Conservation (phyloP, 2,888 invertebrate genomes). For the Hydroisotoma schaefferi region DNA sequence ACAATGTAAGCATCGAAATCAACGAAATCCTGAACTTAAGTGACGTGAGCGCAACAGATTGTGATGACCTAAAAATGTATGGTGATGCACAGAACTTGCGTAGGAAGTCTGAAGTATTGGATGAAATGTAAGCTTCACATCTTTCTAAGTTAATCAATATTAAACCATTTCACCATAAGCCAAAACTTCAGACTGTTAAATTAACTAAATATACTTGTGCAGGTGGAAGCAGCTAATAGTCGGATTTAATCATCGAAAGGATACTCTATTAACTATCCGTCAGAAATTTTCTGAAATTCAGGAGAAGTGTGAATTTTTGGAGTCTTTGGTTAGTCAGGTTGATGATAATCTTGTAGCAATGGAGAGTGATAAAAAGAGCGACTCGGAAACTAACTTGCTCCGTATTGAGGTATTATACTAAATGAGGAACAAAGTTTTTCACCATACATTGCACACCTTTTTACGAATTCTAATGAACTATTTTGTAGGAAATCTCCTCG, state of each 20-base stretch:
- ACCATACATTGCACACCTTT: too few species aligned
- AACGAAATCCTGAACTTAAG: constrained; percentile 75
- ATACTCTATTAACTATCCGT: constrained; percentile 29
- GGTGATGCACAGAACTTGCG: constrained; percentile 37
- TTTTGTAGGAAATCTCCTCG: too few species aligned
- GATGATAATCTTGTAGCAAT: constrained; percentile 28
- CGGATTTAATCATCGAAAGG: constrained; percentile 35
- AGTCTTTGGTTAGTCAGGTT: constrained; percentile 36
- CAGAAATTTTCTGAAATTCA: constrained; percentile 33
- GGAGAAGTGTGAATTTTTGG: constrained; percentile 41
- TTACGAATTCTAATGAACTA: too few species aligned
- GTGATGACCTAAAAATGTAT: constrained; percentile 44
- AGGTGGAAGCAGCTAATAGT: constrained; percentile 44
- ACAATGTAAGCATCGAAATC: constrained; percentile 71
- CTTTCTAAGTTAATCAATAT: neutral
- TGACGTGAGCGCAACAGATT: constrained; percentile 55
- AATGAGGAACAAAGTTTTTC: too few species aligned
- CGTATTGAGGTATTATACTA: constrained; percentile 4
- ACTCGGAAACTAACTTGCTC: neutral
- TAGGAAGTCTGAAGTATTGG: constrained; percentile 34
- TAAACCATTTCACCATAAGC: neutral
- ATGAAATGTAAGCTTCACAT: constrained; percentile 37
- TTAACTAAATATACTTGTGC: constrained; percentile 6
- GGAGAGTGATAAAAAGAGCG: constrained; percentile 5
- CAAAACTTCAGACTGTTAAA: constrained; percentile 6